Conservation (phyloP, 2,888 invertebrate species). For the Scotopteryx bipunctaria region DNA sequence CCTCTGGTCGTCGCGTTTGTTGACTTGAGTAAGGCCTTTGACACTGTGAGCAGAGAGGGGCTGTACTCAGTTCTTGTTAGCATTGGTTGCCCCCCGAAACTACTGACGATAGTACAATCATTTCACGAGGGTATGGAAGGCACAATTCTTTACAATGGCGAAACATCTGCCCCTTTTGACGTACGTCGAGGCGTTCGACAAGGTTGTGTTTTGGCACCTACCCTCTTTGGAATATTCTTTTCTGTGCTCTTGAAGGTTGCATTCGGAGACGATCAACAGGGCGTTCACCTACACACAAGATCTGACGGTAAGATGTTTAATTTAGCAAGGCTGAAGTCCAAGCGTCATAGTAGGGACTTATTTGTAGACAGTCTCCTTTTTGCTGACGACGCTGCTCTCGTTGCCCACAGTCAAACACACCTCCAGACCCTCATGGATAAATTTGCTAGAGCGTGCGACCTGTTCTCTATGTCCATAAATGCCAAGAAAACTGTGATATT, state of each 20-base stretch:
- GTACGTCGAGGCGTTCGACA: no score
- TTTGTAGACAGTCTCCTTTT: background rate
- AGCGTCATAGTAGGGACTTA: background rate
- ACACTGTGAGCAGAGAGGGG: background rate
- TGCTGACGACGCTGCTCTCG: background rate
- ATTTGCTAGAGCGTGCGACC: background rate
- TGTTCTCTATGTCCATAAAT: background rate
- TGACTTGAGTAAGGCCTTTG: no score
- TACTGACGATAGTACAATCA: background rate
- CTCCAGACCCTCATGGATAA: background rate
- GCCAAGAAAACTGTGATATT: no score
- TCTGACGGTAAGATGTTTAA: background rate
- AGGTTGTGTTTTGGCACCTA: conserved; percentile 1
- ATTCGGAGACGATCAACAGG: no score
- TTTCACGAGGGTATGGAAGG: background rate
- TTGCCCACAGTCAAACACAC: background rate
- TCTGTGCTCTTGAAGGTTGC: background rate
- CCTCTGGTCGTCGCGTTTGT: background rate
- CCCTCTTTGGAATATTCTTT: background rate
- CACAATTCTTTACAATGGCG: background rate
- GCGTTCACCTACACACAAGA: no score
- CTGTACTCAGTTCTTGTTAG: background rate
- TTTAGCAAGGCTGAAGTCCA: background rate
- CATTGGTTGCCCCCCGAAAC: background rate
- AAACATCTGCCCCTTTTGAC: background rate